Percentiles rank a stretch among this genome's conserved stretches.
Conservation (phyloP, 2,797 vertebrate species). For the Anolis apletophallus region DNA sequence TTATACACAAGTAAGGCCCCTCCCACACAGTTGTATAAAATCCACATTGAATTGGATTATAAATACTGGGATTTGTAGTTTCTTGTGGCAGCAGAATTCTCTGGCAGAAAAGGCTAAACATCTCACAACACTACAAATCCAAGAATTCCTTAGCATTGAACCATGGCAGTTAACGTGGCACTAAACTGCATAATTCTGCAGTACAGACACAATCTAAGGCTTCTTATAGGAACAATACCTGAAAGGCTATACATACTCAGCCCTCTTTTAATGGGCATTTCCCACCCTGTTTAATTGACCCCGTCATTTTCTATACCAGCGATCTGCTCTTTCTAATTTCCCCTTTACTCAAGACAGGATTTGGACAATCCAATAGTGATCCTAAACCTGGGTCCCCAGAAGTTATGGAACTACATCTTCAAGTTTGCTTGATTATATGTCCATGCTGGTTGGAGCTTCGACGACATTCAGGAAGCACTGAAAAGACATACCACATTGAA, state of each 20-base stretch:
- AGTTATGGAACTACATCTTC: not conserved
- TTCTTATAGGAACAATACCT: not conserved
- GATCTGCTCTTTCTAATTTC: not conserved
- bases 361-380: not conserved
- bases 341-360: not conserved
- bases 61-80: no score
- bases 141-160: no score
- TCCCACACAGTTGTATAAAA: no score
- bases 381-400: not conserved
- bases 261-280: not conserved
- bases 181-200: no score
- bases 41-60: no score
- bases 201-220: not conserved
- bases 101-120: no score
- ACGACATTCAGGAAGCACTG: not conserved
- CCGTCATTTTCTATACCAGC: not conserved
- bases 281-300: not conserved
- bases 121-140: no score
- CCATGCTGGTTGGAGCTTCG: not conserved
- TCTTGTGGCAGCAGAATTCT: no score
- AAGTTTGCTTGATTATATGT: not conserved
- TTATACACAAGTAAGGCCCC: no score
- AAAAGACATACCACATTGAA: not conserved
- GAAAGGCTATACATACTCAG: not conserved
- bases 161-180: no score